A percentile compares a stretch with the other conserved stretches of the same genome.
These are phyloP conservation scores for Tromatobia lineatoria DNA, from an alignment of 2,888 invertebrate genomes.

Conservation along the genomic window DNA sequence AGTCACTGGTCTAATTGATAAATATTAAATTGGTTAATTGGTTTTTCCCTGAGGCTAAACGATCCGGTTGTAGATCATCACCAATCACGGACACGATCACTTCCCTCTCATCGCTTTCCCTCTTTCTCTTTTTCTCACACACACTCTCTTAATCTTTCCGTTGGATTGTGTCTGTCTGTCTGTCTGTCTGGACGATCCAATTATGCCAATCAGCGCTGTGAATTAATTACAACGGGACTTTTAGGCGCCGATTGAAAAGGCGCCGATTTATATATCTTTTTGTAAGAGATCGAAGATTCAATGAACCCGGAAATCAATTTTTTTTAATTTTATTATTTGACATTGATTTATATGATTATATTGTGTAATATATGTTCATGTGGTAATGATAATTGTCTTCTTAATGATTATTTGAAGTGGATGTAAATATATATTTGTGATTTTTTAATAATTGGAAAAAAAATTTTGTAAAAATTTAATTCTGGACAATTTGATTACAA, in stretches of 20 bases:
- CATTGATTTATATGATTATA: no score
- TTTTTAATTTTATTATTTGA: no score
- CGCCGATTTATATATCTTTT: not conserved
- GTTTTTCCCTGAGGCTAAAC: not conserved
- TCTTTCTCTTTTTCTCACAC: not conserved
- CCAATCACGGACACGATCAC: not conserved
- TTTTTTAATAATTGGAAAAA: no score
- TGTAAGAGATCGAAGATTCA: not conserved
- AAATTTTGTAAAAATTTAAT: no score
- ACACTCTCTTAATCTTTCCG: not conserved
- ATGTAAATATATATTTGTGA: no score
- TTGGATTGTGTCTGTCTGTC: not conserved
- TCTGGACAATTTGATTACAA: no score
- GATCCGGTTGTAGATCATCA: not conserved
- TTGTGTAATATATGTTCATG: no score
- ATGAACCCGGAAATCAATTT: constrained; percentile 44
- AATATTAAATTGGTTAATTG: constrained; percentile 8
- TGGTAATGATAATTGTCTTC: not conserved
- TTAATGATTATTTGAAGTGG: no score
- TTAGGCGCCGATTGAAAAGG: not conserved
- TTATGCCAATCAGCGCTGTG: constrained; percentile 24
- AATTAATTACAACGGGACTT: constrained; percentile 27
- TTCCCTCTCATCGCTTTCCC: not conserved
- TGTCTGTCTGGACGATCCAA: constrained; percentile 2
- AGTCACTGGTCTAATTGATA: constrained; percentile 7